These are phyloP conservation scores for Drosophila vallismaia DNA, from an alignment of 2,888 invertebrate genomes.

Conservation along the genomic window DNA sequence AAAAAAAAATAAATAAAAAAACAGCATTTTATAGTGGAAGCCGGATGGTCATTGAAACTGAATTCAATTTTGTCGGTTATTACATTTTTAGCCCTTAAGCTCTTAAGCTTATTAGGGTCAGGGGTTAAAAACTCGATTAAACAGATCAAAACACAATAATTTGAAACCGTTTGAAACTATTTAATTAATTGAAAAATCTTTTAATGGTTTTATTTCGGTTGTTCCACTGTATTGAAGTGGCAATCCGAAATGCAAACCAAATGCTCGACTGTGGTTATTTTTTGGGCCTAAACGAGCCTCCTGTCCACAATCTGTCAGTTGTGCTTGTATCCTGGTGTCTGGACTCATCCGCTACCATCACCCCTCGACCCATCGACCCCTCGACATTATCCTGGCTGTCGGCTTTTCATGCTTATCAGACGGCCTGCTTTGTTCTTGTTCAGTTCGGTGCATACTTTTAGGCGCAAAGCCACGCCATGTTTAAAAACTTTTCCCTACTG, in stretches of 20 bases:
- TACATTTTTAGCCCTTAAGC: neutral
- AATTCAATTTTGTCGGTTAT: neutral
- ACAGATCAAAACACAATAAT: neutral
- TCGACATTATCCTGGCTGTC: conserved; percentile 9
- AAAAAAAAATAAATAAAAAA: neutral
- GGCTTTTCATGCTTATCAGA: conserved; percentile 52
- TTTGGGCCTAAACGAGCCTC: conserved; percentile 23
- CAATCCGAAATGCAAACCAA: neutral
- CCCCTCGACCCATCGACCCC: neutral
- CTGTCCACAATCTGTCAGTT: conserved; percentile 18
- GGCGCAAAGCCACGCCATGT: conserved; percentile 55
- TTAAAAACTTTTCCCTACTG: conserved; percentile 53
- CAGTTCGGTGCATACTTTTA: conserved; percentile 55
- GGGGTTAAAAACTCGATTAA: neutral
- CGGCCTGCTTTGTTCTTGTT: conserved; percentile 29
- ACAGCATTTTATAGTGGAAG: neutral
- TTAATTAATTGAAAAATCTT: neutral
- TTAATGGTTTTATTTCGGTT: neutral
- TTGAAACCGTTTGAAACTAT: neutral
- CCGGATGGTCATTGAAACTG: neutral
- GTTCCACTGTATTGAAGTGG: neutral
- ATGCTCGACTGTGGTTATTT: conserved; percentile 23
- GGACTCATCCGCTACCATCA: neutral
- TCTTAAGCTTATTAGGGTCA: neutral
- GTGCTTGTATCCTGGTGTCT: conserved; percentile 17